phyloP scores from a whole-genome alignment of 2,888 invertebrate species.

The Athrips mouffetella region DNA sequence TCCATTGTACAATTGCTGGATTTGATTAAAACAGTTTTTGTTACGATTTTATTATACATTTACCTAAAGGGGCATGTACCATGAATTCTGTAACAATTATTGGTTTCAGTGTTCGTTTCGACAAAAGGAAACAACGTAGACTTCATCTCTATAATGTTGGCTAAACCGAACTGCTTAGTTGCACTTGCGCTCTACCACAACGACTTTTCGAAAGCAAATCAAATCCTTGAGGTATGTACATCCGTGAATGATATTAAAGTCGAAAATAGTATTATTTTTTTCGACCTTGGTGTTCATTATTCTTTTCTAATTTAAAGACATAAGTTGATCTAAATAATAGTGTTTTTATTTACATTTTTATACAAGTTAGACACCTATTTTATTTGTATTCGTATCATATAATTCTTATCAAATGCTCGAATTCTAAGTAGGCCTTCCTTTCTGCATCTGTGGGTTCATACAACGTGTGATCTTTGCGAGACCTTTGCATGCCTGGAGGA shows the following conservation, averaged over 20 bases:
- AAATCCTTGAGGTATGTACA: slow-evolving; percentile 86
- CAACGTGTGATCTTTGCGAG: slow-evolving; percentile 46
- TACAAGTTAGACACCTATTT: no score
- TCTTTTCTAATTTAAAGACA: no score
- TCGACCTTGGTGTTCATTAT: no score
- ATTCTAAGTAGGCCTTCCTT: slow-evolving; percentile 73
- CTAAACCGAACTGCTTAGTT: slow-evolving; percentile 86
- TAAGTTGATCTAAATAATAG: slow-evolving; percentile 3
- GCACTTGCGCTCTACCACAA: slow-evolving; percentile 85
- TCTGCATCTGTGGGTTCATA: slow-evolving; percentile 78
- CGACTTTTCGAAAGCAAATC: slow-evolving; percentile 85
- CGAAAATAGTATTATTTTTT: no score
- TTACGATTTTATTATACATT: no score
- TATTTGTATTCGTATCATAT: slow-evolving; percentile 5
- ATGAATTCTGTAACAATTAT: neutral
- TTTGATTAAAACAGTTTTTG: no score
- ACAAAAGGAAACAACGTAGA: slow-evolving; percentile 57
- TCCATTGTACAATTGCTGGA: no score
- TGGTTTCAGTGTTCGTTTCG: slow-evolving; percentile 43
- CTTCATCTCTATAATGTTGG: slow-evolving; percentile 83
- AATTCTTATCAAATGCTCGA: slow-evolving; percentile 75
- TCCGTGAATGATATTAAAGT: no score
- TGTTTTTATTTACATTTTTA: slow-evolving; percentile 13
- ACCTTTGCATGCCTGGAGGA: slow-evolving; percentile 74
- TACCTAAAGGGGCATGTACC: no score